Evolutionary conservation across 2,888 invertebrate genomes (phyloP), one percentile per base, ranked within the genome.

Genomic region (Melanostoma scalare): DNA sequence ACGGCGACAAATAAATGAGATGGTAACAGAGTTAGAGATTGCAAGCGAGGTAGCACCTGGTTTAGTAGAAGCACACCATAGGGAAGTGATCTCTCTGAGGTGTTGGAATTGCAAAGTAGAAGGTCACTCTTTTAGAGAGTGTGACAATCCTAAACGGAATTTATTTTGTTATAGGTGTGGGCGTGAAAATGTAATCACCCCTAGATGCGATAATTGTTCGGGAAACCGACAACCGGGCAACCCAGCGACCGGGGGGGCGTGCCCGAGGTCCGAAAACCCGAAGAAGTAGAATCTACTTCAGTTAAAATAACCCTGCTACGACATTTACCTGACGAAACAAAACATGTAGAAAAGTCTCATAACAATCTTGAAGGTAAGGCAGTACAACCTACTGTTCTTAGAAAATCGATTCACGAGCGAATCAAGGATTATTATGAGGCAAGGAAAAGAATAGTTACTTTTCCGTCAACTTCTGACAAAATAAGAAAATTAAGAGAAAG

Each of bases 31-130:
- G 0, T 2, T 2, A 36, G 55, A 55, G 2, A 36, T 20, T 0
- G 6, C 20, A 3, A 36, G 6, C 6, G 35, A 35, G 4, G 36
- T 3, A 36, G 5, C 4, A 3, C 55, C 55, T 1, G 55, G 3
- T 1, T 3, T 3, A 53, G 33, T 53, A 3, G 53, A 53, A 6
- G 53, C 53, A 3, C 36, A 53, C 53, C 53, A 53, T 6, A 35
- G 53, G 53, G 53, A 53, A 35, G 53, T 10, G 6, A 53, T 35
- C 6, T 10, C 6, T 35, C 35, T 53, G 1, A 53, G 6, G 36
- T 53, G 53, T 6, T 53, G 53, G 53, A 71, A 71, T 20, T 71
- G 69, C 8, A 58, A 2, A 31, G 33, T 2, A 20, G 58, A 58
- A 6, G 58, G 53, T 1, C 36, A 53, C 10, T 10, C 53, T 1